These are phyloP conservation scores for Rhineura floridana DNA, from an alignment of 2,113 vertebrate species.

Conservation along the genomic window DNA sequence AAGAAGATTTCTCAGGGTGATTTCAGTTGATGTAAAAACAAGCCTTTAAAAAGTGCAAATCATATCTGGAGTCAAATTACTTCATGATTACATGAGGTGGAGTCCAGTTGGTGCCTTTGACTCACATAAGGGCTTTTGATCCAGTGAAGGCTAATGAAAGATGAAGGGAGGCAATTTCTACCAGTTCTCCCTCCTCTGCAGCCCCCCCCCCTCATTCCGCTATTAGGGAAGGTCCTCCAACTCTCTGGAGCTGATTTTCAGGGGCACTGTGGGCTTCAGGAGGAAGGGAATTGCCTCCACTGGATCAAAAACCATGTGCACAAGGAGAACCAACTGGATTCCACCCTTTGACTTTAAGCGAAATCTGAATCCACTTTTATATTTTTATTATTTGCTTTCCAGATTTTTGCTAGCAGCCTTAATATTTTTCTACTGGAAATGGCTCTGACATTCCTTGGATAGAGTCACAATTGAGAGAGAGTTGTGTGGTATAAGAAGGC, in stretches of 20 bases:
- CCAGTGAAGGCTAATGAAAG: too few species aligned
- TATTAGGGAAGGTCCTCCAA: too few species aligned
- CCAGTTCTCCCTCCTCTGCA: too few species aligned
- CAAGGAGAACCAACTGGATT: too few species aligned
- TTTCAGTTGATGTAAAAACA: neutral
- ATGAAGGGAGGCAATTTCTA: too few species aligned
- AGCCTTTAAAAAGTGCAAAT: neutral
- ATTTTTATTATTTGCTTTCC: neutral
- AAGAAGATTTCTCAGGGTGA: constrained; percentile 2
- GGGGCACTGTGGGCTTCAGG: too few species aligned
- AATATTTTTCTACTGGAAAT: neutral
- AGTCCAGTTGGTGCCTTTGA: neutral
- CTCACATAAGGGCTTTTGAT: too few species aligned
- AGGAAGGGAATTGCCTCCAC: too few species aligned
- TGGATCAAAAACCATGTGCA: too few species aligned
- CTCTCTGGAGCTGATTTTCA: too few species aligned
- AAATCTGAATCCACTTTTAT: neutral
- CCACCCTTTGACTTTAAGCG: neutral
- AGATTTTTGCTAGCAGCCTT: neutral
- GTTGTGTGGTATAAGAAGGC: neutral
- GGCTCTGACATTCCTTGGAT: neutral
- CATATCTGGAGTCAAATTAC: neutral
- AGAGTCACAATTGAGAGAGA: neutral
- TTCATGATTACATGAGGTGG: neutral
- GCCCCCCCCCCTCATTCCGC: too few species aligned